These are phyloP conservation scores for Linurgus olivaceus DNA, from an alignment of 2,797 vertebrate genomes.

Conservation along the genomic window DNA sequence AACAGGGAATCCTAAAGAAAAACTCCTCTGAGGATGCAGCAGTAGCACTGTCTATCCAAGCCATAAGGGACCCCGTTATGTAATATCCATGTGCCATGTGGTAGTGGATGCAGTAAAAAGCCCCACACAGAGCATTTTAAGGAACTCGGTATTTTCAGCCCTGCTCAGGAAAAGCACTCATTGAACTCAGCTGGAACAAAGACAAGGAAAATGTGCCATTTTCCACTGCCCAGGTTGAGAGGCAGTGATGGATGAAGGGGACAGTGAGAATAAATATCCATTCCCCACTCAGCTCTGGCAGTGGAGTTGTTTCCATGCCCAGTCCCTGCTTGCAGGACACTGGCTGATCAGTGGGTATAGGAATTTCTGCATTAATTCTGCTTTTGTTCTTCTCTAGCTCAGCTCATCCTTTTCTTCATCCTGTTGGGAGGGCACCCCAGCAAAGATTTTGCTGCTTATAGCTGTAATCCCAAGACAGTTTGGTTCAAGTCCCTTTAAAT, in stretches of 20 bases:
- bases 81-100: not conserved
- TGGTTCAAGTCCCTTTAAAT: not conserved
- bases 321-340: not conserved
- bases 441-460: not conserved
- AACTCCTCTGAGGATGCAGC: not conserved
- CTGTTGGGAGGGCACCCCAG: not conserved
- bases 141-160: not conserved
- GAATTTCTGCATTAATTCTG: not conserved
- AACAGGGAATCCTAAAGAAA: not conserved
- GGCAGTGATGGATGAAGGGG: not conserved
- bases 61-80: accelerated
- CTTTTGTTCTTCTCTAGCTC: not conserved
- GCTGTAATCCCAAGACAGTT: accelerated
- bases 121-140: not conserved
- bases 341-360: not conserved
- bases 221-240: not conserved
- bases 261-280: not conserved
- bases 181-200: not conserved
- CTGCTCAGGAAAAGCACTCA: not conserved
- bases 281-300: not conserved
- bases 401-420: not conserved
- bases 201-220: not conserved
- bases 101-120: not conserved
- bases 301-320: not conserved
- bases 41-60: not conserved